Conservation (phyloP, 2,888 invertebrate species). For the Pemphredon lugubris region DNA sequence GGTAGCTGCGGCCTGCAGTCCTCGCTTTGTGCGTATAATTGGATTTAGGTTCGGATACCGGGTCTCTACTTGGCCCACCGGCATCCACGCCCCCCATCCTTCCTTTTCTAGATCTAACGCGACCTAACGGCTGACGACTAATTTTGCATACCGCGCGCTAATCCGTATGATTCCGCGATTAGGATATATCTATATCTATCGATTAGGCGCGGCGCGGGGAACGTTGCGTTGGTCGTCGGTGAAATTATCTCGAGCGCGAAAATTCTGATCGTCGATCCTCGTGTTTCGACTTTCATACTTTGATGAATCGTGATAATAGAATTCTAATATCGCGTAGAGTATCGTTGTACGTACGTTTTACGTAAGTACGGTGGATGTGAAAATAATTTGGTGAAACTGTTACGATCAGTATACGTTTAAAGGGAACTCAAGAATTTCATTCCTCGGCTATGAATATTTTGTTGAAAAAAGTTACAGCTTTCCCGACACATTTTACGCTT, state of each 20-base stretch:
- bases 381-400: too few relatives aligned
- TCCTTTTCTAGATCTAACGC: constrained; percentile 40
- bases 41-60: constrained; percentile 74
- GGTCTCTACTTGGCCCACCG: constrained; percentile 48
- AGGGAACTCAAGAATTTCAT: constrained; percentile 38
- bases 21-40: constrained; percentile 78
- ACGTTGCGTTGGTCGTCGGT: too few relatives aligned
- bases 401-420: constrained; percentile 11
- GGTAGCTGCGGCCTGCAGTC: constrained; percentile 68
- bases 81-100: constrained; percentile 28
- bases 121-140: constrained; percentile 20
- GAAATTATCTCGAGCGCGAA: too few relatives aligned
- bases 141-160: constrained; percentile 27
- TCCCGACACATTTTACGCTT: constrained; percentile 24
- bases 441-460: constrained; percentile 41
- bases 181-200: too few relatives aligned
- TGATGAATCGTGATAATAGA: too few relatives aligned
- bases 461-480: constrained; percentile 24
- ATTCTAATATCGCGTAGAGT: too few relatives aligned
- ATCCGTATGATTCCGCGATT: too few relatives aligned
- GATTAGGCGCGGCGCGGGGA: too few relatives aligned
- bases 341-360: too few relatives aligned
- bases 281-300: too few relatives aligned
- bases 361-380: too few relatives aligned
- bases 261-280: too few relatives aligned